Conservation (phyloP, 1,140 invertebrate species). For the Trachymyrmex septentrionalis region DNA sequence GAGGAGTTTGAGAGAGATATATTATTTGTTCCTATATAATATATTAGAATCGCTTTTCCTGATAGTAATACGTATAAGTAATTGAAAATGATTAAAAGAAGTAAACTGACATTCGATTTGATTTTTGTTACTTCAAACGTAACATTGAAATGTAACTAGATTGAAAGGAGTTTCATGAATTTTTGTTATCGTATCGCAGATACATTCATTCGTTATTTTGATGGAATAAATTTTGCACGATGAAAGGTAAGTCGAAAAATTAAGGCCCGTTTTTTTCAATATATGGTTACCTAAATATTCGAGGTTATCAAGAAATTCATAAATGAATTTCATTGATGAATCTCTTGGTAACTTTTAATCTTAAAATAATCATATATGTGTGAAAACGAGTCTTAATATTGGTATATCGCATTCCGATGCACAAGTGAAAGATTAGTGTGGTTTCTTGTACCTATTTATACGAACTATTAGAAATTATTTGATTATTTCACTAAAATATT, state of each 20-base stretch:
- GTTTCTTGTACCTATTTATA: background rate
- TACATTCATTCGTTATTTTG: background rate
- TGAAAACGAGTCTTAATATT: background rate
- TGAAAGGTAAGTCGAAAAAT: background rate
- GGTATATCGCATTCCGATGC: background rate
- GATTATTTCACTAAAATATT: slow-evolving; percentile 13
- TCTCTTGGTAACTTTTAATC: too few species aligned
- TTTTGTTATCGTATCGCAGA: background rate
- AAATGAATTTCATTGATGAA: too few species aligned
- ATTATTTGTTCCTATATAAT: background rate
- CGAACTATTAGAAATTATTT: background rate
- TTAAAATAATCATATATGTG: too few species aligned
- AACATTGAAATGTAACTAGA: background rate
- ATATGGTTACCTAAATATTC: too few species aligned
- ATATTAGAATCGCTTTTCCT: background rate
- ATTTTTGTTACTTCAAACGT: background rate
- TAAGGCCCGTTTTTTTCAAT: too few species aligned
- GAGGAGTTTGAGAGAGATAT: too few species aligned
- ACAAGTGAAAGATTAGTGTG: background rate
- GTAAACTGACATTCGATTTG: slow-evolving; percentile 1
- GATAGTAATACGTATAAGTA: background rate
- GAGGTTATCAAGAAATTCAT: too few species aligned
- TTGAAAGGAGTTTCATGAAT: background rate
- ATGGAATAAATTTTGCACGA: background rate
- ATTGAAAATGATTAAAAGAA: slow-evolving; percentile 1